phyloP scores from a whole-genome alignment of 53 echinoderm and acorn worm genomes.

The Holothuria leucospilota region DNA sequence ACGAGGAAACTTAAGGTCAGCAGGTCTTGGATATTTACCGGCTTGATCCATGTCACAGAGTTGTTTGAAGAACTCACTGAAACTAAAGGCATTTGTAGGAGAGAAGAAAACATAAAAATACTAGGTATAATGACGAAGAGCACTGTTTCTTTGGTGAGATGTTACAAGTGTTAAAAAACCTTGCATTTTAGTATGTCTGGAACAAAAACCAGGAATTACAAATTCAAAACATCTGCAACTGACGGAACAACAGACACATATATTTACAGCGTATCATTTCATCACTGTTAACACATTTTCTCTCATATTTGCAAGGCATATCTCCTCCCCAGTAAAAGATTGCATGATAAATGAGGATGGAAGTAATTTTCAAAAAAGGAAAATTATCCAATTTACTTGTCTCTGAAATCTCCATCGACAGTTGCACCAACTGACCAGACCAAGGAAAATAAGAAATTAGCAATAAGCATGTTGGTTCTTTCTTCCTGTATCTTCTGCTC shows the following conservation, averaged over 20 bases:
- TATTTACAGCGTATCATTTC: too few relatives aligned
- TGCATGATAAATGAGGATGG: too few relatives aligned
- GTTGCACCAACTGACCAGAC: slow-evolving; percentile 95
- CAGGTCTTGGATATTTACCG: slow-evolving; percentile 81
- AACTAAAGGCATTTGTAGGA: slow-evolving; percentile 48
- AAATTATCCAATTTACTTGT: slow-evolving; percentile 66
- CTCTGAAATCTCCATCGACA: slow-evolving; percentile 83
- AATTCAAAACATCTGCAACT: too few relatives aligned
- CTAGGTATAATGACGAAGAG: not conserved
- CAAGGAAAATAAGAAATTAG: slow-evolving; percentile 89
- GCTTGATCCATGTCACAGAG: slow-evolving; percentile 87
- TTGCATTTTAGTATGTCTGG: too few relatives aligned
- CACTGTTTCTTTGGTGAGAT: not conserved
- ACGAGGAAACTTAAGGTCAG: slow-evolving; percentile 87
- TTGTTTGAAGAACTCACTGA: slow-evolving; percentile 98
- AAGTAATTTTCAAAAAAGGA: too few relatives aligned
- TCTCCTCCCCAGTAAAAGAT: too few relatives aligned
- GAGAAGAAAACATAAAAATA: not conserved
- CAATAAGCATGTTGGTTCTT: slow-evolving; percentile 88
- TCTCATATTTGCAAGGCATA: too few relatives aligned
- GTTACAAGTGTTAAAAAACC: too few relatives aligned
- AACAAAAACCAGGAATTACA: too few relatives aligned
- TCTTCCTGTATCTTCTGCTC: slow-evolving; percentile 94
- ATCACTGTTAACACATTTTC: too few relatives aligned
- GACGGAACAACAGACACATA: too few relatives aligned